phyloP scores from a whole-genome alignment of 2,113 vertebrate species.

The Delphinapterus leucas region DNA sequence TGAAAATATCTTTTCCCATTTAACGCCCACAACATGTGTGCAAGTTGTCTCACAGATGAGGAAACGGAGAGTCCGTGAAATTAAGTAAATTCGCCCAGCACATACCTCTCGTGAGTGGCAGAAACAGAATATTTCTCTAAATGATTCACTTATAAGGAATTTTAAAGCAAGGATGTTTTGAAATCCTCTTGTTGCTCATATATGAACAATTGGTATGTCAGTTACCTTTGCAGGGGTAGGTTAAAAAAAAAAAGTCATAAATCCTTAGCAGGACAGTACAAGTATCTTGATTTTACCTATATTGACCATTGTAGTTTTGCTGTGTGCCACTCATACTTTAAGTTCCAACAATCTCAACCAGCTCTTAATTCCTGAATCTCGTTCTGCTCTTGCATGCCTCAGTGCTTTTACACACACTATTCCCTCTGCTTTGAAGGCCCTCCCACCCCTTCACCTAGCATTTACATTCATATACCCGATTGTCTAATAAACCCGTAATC shows the following conservation, averaged over 20 bases:
- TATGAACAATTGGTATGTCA: neutral
- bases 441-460: rapidly evolving
- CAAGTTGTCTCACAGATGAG: neutral
- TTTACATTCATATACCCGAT: neutral
- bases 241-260: neutral
- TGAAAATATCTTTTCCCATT: neutral
- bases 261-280: neutral
- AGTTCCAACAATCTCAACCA: neutral
- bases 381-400: too few species aligned
- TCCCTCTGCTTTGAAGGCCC: neutral
- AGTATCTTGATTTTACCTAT: neutral
- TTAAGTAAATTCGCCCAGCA: neutral
- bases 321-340: neutral
- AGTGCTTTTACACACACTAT: neutral
- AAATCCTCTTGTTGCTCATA: neutral
- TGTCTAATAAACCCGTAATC: neutral
- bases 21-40: neutral
- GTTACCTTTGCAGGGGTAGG: neutral
- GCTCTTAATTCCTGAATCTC: neutral
- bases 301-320: neutral
- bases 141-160: neutral
- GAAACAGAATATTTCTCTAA: neutral
- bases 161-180: neutral
- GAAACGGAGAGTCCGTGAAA: neutral
- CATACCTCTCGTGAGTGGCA: neutral